Conservation (phyloP, 2,797 vertebrate species). For the Heliangelus exortis region DNA sequence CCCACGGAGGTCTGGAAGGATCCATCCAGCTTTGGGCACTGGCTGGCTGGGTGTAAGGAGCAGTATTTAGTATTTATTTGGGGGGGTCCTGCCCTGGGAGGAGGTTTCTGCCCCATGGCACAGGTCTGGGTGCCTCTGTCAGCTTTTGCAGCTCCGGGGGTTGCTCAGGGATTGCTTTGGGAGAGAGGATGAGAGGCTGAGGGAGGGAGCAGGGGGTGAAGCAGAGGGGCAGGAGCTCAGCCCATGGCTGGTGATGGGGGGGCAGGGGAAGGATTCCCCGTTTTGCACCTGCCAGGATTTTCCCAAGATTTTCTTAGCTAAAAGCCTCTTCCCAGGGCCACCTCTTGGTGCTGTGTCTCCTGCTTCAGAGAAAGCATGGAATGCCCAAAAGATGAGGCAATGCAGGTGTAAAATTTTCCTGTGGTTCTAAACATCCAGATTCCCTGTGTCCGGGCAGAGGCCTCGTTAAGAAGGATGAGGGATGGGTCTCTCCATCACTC, state of each 20-base stretch:
- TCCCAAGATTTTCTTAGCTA: too few relatives aligned
- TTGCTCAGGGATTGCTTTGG: rapidly evolving
- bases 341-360: neutral
- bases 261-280: rapidly evolving
- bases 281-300: neutral
- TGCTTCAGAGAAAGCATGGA: neutral
- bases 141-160: neutral
- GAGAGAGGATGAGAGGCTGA: rapidly evolving
- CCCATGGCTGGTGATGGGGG: neutral
- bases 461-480: neutral
- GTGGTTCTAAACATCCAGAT: neutral
- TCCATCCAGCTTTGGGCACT: neutral
- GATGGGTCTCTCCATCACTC: neutral
- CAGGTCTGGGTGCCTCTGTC: neutral
- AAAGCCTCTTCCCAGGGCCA: neutral
- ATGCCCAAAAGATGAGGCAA: neutral
- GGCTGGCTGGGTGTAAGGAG: neutral
- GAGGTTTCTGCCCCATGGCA: neutral
- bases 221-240: neutral
- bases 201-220: neutral
- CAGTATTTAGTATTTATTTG: too few relatives aligned
- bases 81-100: neutral
- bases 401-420: neutral
- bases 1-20: neutral
- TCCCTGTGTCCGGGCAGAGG: rapidly evolving